Conservation (phyloP, 2,888 invertebrate genomes). For the Corythucha ciliata region DNA sequence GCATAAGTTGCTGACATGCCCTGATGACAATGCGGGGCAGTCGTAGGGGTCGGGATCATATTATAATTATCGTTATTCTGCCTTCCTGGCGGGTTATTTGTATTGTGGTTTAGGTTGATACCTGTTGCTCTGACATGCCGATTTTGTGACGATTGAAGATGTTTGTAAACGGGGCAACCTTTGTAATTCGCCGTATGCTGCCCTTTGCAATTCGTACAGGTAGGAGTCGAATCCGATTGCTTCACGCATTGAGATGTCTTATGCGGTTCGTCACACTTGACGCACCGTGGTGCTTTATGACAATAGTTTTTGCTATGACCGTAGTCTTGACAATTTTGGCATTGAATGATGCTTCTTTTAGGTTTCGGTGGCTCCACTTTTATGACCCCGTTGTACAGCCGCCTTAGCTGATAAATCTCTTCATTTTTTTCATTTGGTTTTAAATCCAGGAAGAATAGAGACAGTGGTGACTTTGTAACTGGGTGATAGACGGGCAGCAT, state of each 20-base stretch:
- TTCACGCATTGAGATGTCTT: not conserved
- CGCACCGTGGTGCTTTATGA: slow-evolving; percentile 4
- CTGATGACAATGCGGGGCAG: too few relatives aligned
- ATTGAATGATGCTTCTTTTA: slow-evolving; percentile 5
- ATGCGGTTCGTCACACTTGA: slow-evolving; percentile 11
- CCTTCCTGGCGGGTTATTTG: too few relatives aligned
- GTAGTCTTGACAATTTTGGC: slow-evolving; percentile 7
- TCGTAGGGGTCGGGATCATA: too few relatives aligned
- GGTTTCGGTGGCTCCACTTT: slow-evolving; percentile 17
- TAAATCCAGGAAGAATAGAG: slow-evolving; percentile 11
- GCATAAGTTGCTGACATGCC: too few relatives aligned
- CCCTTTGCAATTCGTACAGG: not conserved
- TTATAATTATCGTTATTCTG: too few relatives aligned
- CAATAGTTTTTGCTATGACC: slow-evolving; percentile 11
- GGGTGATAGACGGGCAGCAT: slow-evolving; percentile 12
- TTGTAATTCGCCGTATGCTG: slow-evolving; percentile 15
- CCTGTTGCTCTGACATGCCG: too few relatives aligned
- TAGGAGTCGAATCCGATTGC: not conserved
- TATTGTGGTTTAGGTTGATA: too few relatives aligned
- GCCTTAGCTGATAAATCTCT: too few relatives aligned
- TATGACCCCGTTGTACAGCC: slow-evolving; percentile 1
- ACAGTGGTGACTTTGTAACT: slow-evolving; percentile 14
- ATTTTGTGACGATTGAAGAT: too few relatives aligned
- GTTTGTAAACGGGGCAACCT: too few relatives aligned
- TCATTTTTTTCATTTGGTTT: too few relatives aligned